A percentile compares a stretch with the other conserved stretches of the same genome.
Evolutionary conservation across 2,888 invertebrate genomes (phyloP).

Genomic region (Cremastinae sp.): DNA sequence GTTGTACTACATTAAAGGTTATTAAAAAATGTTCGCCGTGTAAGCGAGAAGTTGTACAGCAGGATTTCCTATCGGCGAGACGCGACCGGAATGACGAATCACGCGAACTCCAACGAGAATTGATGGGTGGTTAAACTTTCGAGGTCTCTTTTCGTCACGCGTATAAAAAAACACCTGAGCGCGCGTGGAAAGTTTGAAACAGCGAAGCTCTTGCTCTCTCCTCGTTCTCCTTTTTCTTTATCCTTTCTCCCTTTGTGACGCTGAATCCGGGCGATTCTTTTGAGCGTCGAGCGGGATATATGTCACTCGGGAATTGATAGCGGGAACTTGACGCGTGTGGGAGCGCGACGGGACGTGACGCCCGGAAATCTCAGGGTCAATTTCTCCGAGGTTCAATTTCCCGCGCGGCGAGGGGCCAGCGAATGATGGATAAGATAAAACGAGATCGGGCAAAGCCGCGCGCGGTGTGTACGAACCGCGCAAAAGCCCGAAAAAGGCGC

Average conservation of each 20-base stretch:
- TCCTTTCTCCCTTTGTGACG: not conserved
- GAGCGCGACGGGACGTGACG: constrained; percentile 34
- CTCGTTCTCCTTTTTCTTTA: not conserved
- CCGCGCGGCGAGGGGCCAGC: constrained; percentile 12
- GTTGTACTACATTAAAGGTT: no score
- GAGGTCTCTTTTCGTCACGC: constrained; percentile 15
- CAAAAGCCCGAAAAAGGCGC: constrained; percentile 61
- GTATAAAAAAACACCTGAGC: not conserved
- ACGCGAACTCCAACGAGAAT: not conserved
- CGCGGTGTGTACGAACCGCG: constrained; percentile 32
- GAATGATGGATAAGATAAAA: constrained; percentile 19
- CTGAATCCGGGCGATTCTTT: not conserved
- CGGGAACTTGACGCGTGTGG: constrained; percentile 24
- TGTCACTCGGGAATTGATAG: constrained; percentile 24
- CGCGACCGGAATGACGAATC: constrained; percentile 9
- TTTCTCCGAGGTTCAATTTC: constrained; percentile 39
- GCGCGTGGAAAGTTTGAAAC: not conserved
- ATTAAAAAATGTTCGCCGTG: not conserved
- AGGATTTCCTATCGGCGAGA: constrained; percentile 4
- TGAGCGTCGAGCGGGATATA: constrained; percentile 6
- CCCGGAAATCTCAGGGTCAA: constrained; percentile 44
- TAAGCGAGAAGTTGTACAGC: constrained; percentile 26
- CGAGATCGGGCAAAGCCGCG: not conserved
- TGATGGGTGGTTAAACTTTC: not conserved
- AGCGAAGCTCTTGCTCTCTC: not conserved